These are phyloP conservation scores for Nannospalax galili DNA, from an alignment of 2,113 vertebrate species.

Conservation along the genomic window DNA sequence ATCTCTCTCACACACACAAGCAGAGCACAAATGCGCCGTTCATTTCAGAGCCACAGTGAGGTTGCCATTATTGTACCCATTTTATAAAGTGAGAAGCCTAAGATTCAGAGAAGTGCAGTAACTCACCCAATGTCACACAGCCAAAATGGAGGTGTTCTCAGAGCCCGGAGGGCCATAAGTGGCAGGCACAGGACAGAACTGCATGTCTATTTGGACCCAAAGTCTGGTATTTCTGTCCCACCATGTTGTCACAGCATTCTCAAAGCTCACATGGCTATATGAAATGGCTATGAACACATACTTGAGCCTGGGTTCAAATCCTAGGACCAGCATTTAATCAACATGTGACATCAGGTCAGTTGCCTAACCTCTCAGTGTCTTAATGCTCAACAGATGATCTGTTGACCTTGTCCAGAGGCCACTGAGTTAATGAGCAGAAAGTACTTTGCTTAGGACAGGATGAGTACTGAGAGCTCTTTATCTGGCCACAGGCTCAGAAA, in stretches of 20 bases:
- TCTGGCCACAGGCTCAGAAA: background rate
- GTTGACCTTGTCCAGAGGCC: too few species aligned
- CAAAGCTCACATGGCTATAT: rapidly evolving
- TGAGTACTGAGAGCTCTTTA: background rate
- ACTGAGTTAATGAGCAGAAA: rapidly evolving
- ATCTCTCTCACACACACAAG: rapidly evolving
- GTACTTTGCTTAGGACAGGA: background rate
- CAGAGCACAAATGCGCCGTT: too few species aligned
- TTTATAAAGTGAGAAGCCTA: background rate
- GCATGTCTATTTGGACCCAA: background rate
- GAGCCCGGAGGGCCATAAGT: too few species aligned
- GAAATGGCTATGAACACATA: rapidly evolving
- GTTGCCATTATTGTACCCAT: rapidly evolving
- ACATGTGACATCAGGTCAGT: background rate
- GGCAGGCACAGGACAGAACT: background rate
- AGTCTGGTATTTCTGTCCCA: background rate
- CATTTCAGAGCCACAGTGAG: background rate
- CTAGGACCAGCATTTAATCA: background rate
- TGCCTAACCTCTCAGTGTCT: background rate
- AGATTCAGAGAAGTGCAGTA: background rate
- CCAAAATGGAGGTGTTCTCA: rapidly evolving
- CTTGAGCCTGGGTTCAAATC: background rate
- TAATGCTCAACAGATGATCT: background rate
- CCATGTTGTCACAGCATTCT: rapidly evolving
- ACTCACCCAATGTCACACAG: background rate